Base-by-base conservation (phyloP, 2,797 vertebrate genomes). In the Orestias chungarensis region DNA sequence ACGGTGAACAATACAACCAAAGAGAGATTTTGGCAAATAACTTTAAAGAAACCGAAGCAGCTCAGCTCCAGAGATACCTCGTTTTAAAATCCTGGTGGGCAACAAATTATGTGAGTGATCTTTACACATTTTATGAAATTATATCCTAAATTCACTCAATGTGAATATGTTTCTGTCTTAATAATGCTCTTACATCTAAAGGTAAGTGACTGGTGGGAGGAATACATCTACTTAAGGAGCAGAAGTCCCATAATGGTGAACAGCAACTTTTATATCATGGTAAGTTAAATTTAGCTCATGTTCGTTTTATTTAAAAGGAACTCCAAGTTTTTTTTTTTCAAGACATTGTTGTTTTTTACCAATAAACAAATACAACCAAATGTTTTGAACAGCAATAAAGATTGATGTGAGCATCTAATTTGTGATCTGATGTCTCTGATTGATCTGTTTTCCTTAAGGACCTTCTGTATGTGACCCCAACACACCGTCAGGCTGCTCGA, bases 141-240 rank as follows among this genome's bases (percentile, higher is more conserved):
- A 62, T 40, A 76, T 74, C n/a, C 1, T 23, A 62, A 62, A 23
- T 40, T 40, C 10, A 25, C 10, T 8, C 11, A 70, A 31, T 9
- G 25, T 72, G 3, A 71, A 50, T 38, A 1, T 1, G 35, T 2
- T 40, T 29, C 49, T 10, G 23, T 9, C 47, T 10, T 62, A 35
- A 57, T 38, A 33, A 20, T 59, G 0, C 66, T 7, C 59, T 50
- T 9, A 54, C 27, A 66, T 71, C 33, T 84, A 0, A 79, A 99
- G 97, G 97, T 99, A 69, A 98, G 97, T 35, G 97, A 99, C 89
- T 99, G 97, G 97, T 99, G 97, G 97, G 97, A 98, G 87, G 96
- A 98, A 64, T 99, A 96, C 72, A 90, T 99, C 84, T 99, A 99
- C 89, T 94, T 99, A 29, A 94, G 95, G 2, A 90, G 97, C 75